These are phyloP conservation scores for Conger conger DNA, from an alignment of 2,113 vertebrate genomes.

Conservation along the genomic window DNA sequence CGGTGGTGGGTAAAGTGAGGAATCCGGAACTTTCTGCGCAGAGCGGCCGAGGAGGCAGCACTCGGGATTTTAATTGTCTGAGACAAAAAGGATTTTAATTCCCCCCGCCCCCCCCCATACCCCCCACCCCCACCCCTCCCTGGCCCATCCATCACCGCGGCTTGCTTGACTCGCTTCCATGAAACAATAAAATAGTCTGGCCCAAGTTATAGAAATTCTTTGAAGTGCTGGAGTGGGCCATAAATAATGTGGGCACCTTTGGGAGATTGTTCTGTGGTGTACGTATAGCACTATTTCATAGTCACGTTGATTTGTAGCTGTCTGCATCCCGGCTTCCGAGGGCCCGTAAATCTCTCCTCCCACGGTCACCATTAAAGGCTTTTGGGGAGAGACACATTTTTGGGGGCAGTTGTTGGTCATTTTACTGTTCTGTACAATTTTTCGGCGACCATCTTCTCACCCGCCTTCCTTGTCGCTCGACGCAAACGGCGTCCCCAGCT, in stretches of 20 bases:
- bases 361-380: slow-evolving; percentile 53
- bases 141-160: slow-evolving; percentile 70
- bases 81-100: slow-evolving; percentile 67
- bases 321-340: slow-evolving; percentile 82
- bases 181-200: slow-evolving; percentile 88
- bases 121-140: slow-evolving; percentile 45
- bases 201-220: slow-evolving; percentile 87
- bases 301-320: slow-evolving; percentile 84
- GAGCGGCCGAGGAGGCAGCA: slow-evolving; percentile 22
- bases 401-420: slow-evolving; percentile 43
- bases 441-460: not conserved
- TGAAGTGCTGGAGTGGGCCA: slow-evolving; percentile 87
- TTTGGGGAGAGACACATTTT: slow-evolving; percentile 32
- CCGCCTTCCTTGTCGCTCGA: not conserved
- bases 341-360: slow-evolving; percentile 81
- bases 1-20: slow-evolving; percentile 23
- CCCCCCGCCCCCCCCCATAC: slow-evolving; percentile 44
- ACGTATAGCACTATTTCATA: slow-evolving; percentile 79
- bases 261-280: slow-evolving; percentile 74
- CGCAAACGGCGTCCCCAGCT: slow-evolving; percentile 5
- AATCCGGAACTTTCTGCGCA: slow-evolving; percentile 31
- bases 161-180: slow-evolving; percentile 77
- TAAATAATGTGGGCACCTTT: slow-evolving; percentile 94
- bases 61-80: slow-evolving; percentile 67
- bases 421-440: slow-evolving; percentile 44